Conservation (phyloP, 2,888 invertebrate genomes). For the Steinernema carpocapsae region DNA sequence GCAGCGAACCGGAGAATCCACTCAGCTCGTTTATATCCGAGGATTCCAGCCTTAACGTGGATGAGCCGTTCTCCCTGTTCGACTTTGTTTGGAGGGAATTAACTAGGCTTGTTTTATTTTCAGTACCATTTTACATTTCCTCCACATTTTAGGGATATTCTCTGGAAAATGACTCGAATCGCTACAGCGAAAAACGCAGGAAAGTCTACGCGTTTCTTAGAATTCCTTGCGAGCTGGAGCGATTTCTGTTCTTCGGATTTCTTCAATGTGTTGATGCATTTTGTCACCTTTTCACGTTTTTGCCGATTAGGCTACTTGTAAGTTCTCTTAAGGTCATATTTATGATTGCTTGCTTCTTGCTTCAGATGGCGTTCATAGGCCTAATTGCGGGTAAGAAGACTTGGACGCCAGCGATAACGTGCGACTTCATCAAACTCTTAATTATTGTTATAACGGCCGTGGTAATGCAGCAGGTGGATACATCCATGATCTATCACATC, state of each 20-base stretch:
- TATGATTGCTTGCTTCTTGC: constrained; percentile 10
- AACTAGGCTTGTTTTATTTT: constrained; percentile 50
- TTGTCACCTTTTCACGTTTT: constrained; percentile 93
- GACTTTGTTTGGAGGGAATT: constrained; percentile 62
- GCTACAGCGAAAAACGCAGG: constrained; percentile 89
- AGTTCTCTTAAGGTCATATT: constrained; percentile 71
- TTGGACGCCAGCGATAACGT: constrained; percentile 76
- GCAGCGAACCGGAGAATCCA: constrained; percentile 10
- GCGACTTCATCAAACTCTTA: constrained; percentile 90
- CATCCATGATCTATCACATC: constrained; percentile 78
- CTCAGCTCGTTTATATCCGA: too few relatives aligned
- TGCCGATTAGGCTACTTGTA: constrained; percentile 87
- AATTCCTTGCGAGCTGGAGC: constrained; percentile 82
- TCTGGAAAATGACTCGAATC: constrained; percentile 90
- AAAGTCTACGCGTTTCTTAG: constrained; percentile 89
- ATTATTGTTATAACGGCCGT: constrained; percentile 75
- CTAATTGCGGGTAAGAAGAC: constrained; percentile 47
- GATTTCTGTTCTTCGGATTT: constrained; percentile 90
- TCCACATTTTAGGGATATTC: constrained; percentile 78
- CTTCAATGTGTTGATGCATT: constrained; percentile 94
- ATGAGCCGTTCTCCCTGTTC: too few relatives aligned
- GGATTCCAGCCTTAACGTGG: too few relatives aligned
- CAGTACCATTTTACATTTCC: not conserved
- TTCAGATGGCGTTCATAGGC: constrained; percentile 58
- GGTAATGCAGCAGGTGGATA: constrained; percentile 89